A percentile compares a stretch with the other conserved stretches of the same genome.
These are phyloP conservation scores for Stegostoma tigrinum DNA, from an alignment of 2,113 vertebrate genomes.

Conservation along the genomic window DNA sequence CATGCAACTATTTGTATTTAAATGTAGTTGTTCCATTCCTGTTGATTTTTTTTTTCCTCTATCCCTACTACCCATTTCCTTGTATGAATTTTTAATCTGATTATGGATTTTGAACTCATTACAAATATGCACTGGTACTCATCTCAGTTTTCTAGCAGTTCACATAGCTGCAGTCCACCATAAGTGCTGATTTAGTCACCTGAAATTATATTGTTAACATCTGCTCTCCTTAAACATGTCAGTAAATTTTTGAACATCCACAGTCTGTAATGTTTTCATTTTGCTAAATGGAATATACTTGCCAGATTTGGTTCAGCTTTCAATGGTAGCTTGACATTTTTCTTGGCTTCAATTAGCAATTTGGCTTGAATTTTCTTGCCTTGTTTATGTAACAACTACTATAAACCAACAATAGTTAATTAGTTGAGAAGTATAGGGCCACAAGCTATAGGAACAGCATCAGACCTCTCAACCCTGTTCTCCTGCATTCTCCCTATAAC, in stretches of 20 bases:
- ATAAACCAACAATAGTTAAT: neutral
- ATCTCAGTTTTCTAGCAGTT: neutral
- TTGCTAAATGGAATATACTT: neutral
- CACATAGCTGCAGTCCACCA: neutral
- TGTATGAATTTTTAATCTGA: neutral
- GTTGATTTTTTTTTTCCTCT: neutral
- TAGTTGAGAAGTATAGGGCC: too few relatives aligned
- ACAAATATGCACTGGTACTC: neutral
- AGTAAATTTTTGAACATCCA: neutral
- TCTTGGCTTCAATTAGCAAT: neutral
- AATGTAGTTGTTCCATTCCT: neutral
- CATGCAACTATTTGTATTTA: neutral
- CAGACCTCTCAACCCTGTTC: too few relatives aligned
- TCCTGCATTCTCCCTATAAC: too few relatives aligned
- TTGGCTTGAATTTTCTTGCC: neutral
- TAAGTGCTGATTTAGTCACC: neutral
- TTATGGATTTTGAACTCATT: neutral
- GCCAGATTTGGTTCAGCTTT: neutral
- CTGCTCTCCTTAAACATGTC: neutral
- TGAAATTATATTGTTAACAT: neutral
- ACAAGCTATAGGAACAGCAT: too few relatives aligned
- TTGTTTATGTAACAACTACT: neutral
- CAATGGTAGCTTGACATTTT: neutral
- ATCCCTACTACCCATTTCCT: neutral
- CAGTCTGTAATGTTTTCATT: neutral